Evolutionary conservation across 2,797 vertebrate species (phyloP), one percentile per base, ranked within the genome.

Genomic region (Enteromius unitaeniatus): DNA sequence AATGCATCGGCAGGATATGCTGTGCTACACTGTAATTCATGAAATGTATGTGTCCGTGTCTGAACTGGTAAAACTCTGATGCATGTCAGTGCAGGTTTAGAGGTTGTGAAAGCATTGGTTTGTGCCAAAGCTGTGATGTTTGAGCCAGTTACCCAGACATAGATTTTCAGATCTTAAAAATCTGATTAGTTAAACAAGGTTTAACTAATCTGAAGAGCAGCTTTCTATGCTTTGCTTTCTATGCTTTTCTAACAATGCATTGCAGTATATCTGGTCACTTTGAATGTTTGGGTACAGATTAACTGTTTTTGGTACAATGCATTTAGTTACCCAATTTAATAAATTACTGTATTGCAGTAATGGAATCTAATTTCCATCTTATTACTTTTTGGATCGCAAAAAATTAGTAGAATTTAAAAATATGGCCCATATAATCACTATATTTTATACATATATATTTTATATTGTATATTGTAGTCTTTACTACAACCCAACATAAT

Each of bases 81-180:
- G 28, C 81, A 53, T 82, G 81, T 75, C 31, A 40, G 15, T 21
- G 60, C 81, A 75, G 28, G 81, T 82, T 82, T 67, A 37, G 55
- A 60, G 55, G 28, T 67, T 82, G 60, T 53, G 81, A 82, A 82
- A 82, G 45, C 45, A 51, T 65, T 65, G 40, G 58, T 37, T 82
- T 64, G 21, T 74, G 69, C 80, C 80, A 74, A 64, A 21, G 42
- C n/a, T 19, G 8, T 26, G 8, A 62, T 65, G 14, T 37, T 67
- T 64, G 14, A 26, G 31, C 11, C 42, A 34, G 40, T 31, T 64
- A 49, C 21, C 31, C 21, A 40, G 47, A 28, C 28, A 49, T 15
- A 7, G 2, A 49, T 60, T 72, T 65, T 5, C 21, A 64, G 31
- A 65, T 37, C 13, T 37, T 34, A 70, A 45, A 69, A 80, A 58